A percentile compares a stretch with the other conserved stretches of the same genome.
Evolutionary conservation across 1,140 invertebrate species (phyloP).

Genomic region (Pygmarrhopalites habei): DNA sequence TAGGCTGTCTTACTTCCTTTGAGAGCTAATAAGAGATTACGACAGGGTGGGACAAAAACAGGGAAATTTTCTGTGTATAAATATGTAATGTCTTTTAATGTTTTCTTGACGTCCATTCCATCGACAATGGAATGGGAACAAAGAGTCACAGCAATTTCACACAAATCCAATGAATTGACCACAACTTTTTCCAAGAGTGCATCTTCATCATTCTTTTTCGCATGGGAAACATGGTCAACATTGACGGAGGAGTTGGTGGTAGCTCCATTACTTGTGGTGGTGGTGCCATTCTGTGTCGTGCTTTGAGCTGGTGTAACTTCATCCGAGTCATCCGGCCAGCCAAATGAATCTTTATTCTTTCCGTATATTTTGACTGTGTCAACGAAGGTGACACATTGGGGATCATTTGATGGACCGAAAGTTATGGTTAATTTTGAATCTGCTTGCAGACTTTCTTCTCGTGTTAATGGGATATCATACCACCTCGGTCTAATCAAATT

Average conservation of each 20-base stretch:
- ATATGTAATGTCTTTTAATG: conserved; percentile 26
- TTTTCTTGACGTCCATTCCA: neutral
- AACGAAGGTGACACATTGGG: conserved; percentile 80
- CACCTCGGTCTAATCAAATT: conserved; percentile 71
- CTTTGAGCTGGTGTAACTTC: conserved; percentile 59
- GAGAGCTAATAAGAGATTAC: conserved; percentile 58
- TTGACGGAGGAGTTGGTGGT: neutral
- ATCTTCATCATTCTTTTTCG: conserved; percentile 3
- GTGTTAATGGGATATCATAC: conserved; percentile 90
- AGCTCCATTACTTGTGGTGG: neutral
- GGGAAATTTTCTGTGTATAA: conserved; percentile 39
- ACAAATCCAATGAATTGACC: conserved; percentile 29
- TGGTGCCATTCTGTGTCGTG: too few relatives aligned
- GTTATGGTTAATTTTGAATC: conserved; percentile 85
- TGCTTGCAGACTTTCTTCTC: conserved; percentile 86
- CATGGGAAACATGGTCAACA: neutral
- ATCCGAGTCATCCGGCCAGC: conserved; percentile 93
- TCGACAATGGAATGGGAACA: conserved; percentile 27
- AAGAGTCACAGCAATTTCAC: conserved; percentile 30
- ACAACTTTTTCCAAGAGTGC: conserved; percentile 22
- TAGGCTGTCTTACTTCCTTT: conserved; percentile 64
- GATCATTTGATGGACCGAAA: conserved; percentile 80
- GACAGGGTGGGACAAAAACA: conserved; percentile 25
- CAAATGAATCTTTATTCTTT: conserved; percentile 91
- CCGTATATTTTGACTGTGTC: conserved; percentile 91